Conservation (phyloP, 2,113 vertebrate species). For the Oncorhynchus gorbuscha region DNA sequence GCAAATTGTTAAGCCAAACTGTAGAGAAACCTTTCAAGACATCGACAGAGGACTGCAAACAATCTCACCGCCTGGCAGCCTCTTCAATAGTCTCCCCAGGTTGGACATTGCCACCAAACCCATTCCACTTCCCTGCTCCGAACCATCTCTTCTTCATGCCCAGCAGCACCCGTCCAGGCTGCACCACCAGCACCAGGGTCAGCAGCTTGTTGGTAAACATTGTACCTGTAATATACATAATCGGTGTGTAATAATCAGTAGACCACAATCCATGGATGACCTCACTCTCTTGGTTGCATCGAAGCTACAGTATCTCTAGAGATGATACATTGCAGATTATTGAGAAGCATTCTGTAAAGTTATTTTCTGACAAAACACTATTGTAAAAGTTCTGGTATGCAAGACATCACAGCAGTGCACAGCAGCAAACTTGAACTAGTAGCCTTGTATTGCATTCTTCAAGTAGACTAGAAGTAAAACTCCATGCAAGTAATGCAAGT, state of each 20-base stretch:
- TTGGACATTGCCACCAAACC: constrained; percentile 93
- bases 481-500: no score
- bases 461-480: no score
- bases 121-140: constrained; percentile 90
- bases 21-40: no score
- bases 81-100: constrained; percentile 85
- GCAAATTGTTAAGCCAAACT: constrained; percentile 9
- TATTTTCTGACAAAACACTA: no score
- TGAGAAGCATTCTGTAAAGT: no score
- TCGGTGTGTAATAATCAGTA: neutral
- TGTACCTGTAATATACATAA: constrained; percentile 8
- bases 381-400: no score
- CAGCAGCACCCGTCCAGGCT: constrained; percentile 81
- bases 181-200: constrained; percentile 88
- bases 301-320: no score
- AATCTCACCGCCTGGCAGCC: constrained; percentile 82
- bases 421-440: no score
- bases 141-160: constrained; percentile 98
- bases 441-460: no score
- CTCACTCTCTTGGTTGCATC: neutral
- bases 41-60: neutral
- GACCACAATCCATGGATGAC: neutral
- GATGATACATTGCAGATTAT: no score
- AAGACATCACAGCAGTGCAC: no score
- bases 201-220: constrained; percentile 82